Evolutionary conservation across 2,113 vertebrate genomes (phyloP).

Genomic region (Glareola pratincola): DNA sequence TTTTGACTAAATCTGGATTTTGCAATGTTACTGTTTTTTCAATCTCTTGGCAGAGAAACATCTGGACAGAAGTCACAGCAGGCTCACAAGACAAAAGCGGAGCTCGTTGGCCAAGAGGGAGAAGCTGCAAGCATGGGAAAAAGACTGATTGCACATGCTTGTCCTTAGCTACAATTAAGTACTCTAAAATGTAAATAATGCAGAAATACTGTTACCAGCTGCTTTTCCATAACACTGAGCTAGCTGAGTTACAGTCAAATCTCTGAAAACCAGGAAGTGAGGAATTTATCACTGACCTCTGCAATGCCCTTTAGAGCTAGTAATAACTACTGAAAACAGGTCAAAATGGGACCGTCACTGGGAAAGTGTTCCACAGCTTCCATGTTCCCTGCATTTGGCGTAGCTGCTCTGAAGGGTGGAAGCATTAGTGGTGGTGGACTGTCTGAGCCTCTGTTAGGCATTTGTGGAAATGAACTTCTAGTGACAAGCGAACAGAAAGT

Average conservation of each 20-base stretch:
- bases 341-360: background rate
- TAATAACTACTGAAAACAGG: background rate
- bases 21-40: background rate
- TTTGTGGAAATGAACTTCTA: background rate
- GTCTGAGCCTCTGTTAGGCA: background rate
- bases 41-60: background rate
- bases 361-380: background rate
- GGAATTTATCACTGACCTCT: background rate
- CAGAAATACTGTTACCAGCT: slow-evolving; percentile 22
- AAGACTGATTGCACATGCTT: background rate
- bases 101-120: background rate
- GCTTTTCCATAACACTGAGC: background rate
- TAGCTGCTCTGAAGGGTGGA: background rate
- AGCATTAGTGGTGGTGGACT: background rate
- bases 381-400: background rate
- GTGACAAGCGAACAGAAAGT: background rate
- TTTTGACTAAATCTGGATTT: slow-evolving; percentile 12
- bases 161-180: background rate
- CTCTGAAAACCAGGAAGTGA: background rate
- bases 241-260: background rate
- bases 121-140: background rate
- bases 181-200: background rate
- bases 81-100: background rate
- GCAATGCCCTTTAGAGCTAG: background rate
- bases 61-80: slow-evolving; percentile 15